Percentiles rank a stretch among this genome's conserved stretches.
Evolutionary conservation across 2,888 invertebrate genomes (phyloP).

Genomic region (Cantharis rustica): DNA sequence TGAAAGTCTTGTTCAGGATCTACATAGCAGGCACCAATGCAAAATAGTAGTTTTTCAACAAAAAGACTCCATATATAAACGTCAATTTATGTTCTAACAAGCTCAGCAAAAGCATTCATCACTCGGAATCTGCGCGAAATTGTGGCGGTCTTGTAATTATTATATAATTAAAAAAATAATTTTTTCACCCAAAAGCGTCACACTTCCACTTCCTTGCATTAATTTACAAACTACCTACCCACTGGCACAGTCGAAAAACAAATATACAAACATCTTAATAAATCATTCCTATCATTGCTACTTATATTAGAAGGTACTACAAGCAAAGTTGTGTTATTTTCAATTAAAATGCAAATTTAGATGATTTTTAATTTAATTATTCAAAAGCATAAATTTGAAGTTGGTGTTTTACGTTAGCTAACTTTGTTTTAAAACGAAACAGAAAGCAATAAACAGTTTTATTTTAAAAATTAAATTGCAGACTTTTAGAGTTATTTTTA

Average conservation of each 20-base stretch:
- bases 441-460: not conserved
- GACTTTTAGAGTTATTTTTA: not conserved
- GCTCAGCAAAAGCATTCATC: slow-evolving; percentile 11
- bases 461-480: not conserved
- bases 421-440: not conserved
- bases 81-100: slow-evolving; percentile 10
- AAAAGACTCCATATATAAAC: slow-evolving; percentile 11
- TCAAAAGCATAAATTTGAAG: not conserved
- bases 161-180: slow-evolving; percentile 23
- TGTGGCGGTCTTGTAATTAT: slow-evolving; percentile 16
- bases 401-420: not conserved
- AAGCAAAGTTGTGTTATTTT: not conserved
- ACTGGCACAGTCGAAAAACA: not conserved
- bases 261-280: not conserved
- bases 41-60: slow-evolving; percentile 10
- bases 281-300: not conserved
- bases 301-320: not conserved
- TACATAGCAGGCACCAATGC: slow-evolving; percentile 50
- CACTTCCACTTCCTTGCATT: slow-evolving; percentile 6
- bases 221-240: not conserved
- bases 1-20: slow-evolving; percentile 56
- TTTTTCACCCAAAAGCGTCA: slow-evolving; percentile 9
- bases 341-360: not conserved
- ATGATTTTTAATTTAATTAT: not conserved
- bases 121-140: slow-evolving; percentile 17